Conservation (phyloP, 2,888 invertebrate genomes). For the Synergus gifuensis region DNA sequence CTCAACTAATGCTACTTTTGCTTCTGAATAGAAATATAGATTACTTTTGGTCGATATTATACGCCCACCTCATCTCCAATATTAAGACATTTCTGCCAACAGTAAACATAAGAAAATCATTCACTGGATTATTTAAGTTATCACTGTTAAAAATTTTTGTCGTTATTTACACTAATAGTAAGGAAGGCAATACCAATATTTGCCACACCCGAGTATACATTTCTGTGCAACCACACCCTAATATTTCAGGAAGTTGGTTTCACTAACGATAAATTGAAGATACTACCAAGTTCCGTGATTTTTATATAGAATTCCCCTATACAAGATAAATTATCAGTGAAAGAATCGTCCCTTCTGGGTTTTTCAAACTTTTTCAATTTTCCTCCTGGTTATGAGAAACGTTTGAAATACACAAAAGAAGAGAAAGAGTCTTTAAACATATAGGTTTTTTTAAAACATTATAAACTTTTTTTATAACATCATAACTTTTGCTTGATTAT, state of each 20-base stretch:
- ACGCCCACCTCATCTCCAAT: background rate
- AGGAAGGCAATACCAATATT: background rate
- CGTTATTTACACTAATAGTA: too few relatives aligned
- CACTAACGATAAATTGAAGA: background rate
- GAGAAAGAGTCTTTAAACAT: too few relatives aligned
- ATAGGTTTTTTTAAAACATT: too few relatives aligned
- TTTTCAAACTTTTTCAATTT: background rate
- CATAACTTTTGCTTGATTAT: too few relatives aligned
- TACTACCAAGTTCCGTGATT: background rate
- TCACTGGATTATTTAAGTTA: too few relatives aligned
- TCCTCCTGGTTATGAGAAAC: background rate
- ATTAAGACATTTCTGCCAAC: background rate
- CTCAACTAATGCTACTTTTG: constrained; percentile 17
- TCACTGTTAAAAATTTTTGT: too few relatives aligned
- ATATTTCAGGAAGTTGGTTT: background rate
- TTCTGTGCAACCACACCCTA: background rate
- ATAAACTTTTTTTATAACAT: too few relatives aligned
- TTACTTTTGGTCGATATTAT: background rate
- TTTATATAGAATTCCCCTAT: background rate
- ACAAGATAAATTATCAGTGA: background rate
- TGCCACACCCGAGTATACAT: background rate
- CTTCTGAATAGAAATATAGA: background rate
- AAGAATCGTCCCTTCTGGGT: background rate
- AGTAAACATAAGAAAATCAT: too few relatives aligned
- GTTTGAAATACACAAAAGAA: too few relatives aligned